Conservation (phyloP, 2,888 invertebrate species). For the Archips crataeganus region DNA sequence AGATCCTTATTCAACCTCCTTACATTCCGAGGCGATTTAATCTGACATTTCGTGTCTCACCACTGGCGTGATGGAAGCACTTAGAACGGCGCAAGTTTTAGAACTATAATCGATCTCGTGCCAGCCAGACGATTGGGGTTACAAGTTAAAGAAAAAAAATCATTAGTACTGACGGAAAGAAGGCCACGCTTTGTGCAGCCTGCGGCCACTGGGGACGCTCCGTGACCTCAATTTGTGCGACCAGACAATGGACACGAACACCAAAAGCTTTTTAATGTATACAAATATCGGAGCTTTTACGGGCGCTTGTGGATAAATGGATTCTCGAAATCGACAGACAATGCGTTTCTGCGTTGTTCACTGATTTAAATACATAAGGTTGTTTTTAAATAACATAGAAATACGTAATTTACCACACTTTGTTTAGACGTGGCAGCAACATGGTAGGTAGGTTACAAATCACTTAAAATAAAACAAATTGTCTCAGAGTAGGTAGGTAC, state of each 20-base stretch:
- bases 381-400: neutral
- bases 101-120: slow-evolving; percentile 49
- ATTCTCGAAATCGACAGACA: neutral
- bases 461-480: slow-evolving; percentile 12
- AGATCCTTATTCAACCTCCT: slow-evolving; percentile 10
- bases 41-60: slow-evolving; percentile 63
- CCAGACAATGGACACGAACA: slow-evolving; percentile 4
- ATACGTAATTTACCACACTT: neutral
- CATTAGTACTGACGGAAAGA: slow-evolving; percentile 31
- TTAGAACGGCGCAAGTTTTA: slow-evolving; percentile 57
- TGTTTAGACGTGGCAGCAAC: neutral
- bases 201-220: slow-evolving; percentile 8
- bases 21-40: slow-evolving; percentile 25
- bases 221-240: slow-evolving; percentile 12
- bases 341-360: neutral
- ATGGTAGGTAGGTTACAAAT: neutral
- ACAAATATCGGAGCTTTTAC: neutral
- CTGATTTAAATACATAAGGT: neutral
- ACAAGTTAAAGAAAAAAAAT: slow-evolving; percentile 37
- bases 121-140: slow-evolving; percentile 32
- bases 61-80: slow-evolving; percentile 58
- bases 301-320: neutral
- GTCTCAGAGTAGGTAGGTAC: neutral
- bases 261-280: neutral
- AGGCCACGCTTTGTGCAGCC: slow-evolving; percentile 17